Conservation (phyloP, 2,113 vertebrate species). For the Progne subis region DNA sequence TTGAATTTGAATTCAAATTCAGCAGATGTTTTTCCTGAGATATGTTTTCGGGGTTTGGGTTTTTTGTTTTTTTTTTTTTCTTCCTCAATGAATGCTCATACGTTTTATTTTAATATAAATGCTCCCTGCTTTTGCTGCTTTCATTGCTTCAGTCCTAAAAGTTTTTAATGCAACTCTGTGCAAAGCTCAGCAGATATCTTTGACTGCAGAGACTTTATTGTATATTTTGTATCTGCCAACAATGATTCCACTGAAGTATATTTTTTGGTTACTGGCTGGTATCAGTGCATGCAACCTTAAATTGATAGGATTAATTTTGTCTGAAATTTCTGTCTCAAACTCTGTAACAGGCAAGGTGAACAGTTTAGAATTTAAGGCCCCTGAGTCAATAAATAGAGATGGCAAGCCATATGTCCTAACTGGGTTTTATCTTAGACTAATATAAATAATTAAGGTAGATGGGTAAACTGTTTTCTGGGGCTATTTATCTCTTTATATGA, state of each 20-base stretch:
- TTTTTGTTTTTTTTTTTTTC: accelerated
- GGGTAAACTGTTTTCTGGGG: background rate
- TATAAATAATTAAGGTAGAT: background rate
- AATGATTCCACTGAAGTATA: background rate
- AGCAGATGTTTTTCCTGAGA: background rate
- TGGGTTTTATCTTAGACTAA: background rate
- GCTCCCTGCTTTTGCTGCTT: background rate
- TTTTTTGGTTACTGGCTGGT: background rate
- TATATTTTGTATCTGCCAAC: background rate
- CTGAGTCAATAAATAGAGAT: background rate
- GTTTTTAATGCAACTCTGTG: background rate
- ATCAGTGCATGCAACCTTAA: background rate
- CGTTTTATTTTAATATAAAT: background rate
- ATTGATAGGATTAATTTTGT: background rate
- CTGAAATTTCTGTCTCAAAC: background rate
- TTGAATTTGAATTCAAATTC: background rate
- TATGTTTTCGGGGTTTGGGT: accelerated
- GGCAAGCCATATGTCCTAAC: background rate
- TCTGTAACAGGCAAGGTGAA: background rate
- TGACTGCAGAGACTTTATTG: background rate
- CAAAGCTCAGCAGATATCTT: background rate
- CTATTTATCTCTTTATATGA: background rate
- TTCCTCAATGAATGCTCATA: background rate
- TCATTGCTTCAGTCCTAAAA: background rate
- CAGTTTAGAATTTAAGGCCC: background rate